Conservation (phyloP, 2,888 invertebrate species). For the Trissoscelio sp. region DNA sequence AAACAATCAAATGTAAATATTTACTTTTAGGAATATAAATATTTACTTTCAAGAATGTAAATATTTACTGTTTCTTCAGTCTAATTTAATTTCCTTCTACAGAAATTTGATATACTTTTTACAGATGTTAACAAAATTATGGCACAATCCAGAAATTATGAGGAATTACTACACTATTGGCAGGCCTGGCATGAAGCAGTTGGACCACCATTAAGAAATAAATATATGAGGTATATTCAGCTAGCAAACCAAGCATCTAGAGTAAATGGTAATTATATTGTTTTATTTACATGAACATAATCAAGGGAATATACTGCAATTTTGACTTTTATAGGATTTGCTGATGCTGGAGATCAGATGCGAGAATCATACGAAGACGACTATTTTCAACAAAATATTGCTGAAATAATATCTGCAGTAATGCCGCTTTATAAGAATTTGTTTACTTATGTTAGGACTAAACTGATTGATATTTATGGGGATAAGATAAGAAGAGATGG, state of each 20-base stretch:
- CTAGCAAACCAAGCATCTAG: conserved; percentile 91
- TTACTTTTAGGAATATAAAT: no score
- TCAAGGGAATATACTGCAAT: no score
- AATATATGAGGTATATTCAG: conserved; percentile 91
- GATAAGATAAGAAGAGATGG: conserved; percentile 87
- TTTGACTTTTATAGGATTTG: no score
- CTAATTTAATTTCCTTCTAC: no score
- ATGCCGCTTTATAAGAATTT: conserved; percentile 91
- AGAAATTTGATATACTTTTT: conserved; percentile 46
- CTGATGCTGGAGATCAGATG: conserved; percentile 93
- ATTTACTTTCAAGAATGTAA: no score
- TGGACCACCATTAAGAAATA: conserved; percentile 90
- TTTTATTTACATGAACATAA: background rate
- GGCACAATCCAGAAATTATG: conserved; percentile 89
- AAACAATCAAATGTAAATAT: no score
- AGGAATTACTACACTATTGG: conserved; percentile 91
- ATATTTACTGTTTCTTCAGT: no score
- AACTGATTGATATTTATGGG: conserved; percentile 87
- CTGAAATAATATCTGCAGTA: conserved; percentile 84
- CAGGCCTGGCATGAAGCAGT: conserved; percentile 91
- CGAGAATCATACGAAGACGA: conserved; percentile 89
- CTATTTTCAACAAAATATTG: conserved; percentile 86
- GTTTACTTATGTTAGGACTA: conserved; percentile 91
- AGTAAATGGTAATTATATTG: conserved; percentile 86
- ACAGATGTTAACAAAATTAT: conserved; percentile 85